These are phyloP conservation scores for Aspidoscelis tigris DNA, from an alignment of 2,113 vertebrate species.

Conservation along the genomic window DNA sequence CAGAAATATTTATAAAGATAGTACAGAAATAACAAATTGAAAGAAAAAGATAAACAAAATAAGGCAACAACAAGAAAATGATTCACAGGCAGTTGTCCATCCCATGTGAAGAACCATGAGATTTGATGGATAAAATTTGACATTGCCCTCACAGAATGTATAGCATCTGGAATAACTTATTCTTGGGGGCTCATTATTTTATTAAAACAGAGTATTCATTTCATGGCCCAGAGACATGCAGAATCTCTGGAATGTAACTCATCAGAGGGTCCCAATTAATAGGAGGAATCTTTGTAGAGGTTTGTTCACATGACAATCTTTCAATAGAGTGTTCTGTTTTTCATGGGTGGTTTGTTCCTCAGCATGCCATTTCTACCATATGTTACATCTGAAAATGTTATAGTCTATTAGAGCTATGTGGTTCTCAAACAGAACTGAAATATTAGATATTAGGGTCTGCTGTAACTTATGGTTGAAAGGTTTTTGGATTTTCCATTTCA, in stretches of 20 bases:
- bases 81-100: neutral
- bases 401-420: neutral
- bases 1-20: too few relatives aligned
- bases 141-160: neutral
- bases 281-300: conserved; percentile 3
- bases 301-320: conserved; percentile 7
- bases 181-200: conserved; percentile 27
- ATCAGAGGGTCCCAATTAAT: conserved; percentile 26
- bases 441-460: neutral
- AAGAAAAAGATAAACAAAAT: too few relatives aligned
- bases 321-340: conserved; percentile 18
- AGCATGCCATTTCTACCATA: conserved; percentile 17
- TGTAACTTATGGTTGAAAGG: neutral
- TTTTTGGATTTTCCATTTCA: neutral
- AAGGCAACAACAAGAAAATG: too few relatives aligned
- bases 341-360: conserved; percentile 38
- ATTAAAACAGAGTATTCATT: conserved; percentile 21
- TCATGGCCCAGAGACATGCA: conserved; percentile 12
- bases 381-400: neutral
- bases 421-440: conserved; percentile 4
- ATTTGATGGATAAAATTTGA: conserved; percentile 18
- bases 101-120: neutral
- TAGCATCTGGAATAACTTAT: conserved; percentile 12
- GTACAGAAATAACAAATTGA: too few relatives aligned
- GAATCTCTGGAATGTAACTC: conserved; percentile 24